A percentile compares a stretch with the other conserved stretches of the same genome.
Evolutionary conservation across 53 echinoderm and acorn worm genomes (phyloP).

Genomic region (Patiria pectinifera): DNA sequence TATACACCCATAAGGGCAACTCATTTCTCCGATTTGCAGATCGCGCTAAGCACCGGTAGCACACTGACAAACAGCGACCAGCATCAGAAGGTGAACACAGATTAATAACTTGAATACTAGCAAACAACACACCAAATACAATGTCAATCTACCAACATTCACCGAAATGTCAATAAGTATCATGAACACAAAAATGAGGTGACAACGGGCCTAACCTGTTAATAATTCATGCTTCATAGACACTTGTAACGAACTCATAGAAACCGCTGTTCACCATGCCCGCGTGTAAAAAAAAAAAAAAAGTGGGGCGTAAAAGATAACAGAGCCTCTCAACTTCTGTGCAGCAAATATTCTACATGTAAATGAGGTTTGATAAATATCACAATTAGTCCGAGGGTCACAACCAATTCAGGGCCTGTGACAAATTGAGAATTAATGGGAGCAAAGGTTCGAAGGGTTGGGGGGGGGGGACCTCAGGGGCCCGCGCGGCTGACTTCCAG

Average conservation of each 20-base stretch:
- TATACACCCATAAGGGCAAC: no score
- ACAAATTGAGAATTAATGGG: slow-evolving; percentile 38
- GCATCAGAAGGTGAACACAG: neutral
- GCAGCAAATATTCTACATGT: neutral
- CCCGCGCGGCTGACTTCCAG: neutral
- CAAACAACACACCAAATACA: neutral
- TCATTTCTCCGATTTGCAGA: no score
- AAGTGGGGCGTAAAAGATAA: slow-evolving; percentile 10
- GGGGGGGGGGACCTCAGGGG: neutral
- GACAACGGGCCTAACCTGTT: neutral
- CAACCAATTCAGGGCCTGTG: neutral
- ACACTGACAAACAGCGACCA: no score
- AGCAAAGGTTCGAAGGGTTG: slow-evolving; percentile 6
- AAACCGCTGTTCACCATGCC: neutral
- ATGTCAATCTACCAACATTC: neutral
- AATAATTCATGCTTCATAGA: neutral
- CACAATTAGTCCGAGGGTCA: slow-evolving; percentile 30
- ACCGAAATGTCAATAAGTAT: neutral
- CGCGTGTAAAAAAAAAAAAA: neutral
- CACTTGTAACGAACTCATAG: neutral
- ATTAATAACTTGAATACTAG: neutral
- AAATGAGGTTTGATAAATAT: slow-evolving; percentile 21
- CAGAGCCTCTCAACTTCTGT: no score
- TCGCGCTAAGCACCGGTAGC: no score
- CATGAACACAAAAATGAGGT: neutral